Conservation (phyloP, 2,113 vertebrate species). For the Seriola dumerili region DNA sequence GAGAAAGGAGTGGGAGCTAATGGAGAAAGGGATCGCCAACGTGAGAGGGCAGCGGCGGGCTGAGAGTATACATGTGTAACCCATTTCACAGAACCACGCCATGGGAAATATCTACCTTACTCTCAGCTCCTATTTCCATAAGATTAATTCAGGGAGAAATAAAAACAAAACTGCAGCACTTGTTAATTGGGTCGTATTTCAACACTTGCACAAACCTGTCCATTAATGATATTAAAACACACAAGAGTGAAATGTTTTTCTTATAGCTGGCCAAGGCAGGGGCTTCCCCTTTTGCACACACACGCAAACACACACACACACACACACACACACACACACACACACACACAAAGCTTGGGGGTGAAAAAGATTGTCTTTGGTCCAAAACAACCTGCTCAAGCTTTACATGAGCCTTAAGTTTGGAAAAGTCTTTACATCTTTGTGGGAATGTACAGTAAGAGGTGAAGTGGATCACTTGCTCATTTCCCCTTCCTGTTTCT, state of each 20-base stretch:
- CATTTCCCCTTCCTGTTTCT: constrained; percentile 65
- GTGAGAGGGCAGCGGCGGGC: constrained; percentile 50
- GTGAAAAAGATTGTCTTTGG: constrained; percentile 13
- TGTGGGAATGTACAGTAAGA: constrained; percentile 58
- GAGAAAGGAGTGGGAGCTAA: constrained; percentile 66
- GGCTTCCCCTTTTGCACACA: constrained; percentile 18
- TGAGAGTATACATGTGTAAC: constrained; percentile 73
- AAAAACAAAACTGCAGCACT: constrained; percentile 73
- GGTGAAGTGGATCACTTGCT: constrained; percentile 59
- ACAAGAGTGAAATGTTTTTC: constrained; percentile 48
- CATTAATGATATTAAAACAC: constrained; percentile 64
- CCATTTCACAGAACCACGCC: constrained; percentile 72
- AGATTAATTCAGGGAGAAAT: constrained; percentile 74
- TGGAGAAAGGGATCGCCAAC: constrained; percentile 38
- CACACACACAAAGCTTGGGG: neutral
- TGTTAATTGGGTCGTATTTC: constrained; percentile 80
- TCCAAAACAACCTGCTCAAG: constrained; percentile 47
- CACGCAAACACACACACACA: neutral
- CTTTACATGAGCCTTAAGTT: constrained; percentile 10
- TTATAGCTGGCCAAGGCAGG: constrained; percentile 4
- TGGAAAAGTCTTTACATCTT: constrained; percentile 45
- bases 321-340: neutral
- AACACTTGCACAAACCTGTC: constrained; percentile 55
- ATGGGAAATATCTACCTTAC: constrained; percentile 76
- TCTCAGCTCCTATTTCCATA: constrained; percentile 65